A percentile compares a stretch with the other conserved stretches of the same genome.
These are phyloP conservation scores for Lathronympha strigana DNA, from an alignment of 2,888 invertebrate species.

Conservation along the genomic window DNA sequence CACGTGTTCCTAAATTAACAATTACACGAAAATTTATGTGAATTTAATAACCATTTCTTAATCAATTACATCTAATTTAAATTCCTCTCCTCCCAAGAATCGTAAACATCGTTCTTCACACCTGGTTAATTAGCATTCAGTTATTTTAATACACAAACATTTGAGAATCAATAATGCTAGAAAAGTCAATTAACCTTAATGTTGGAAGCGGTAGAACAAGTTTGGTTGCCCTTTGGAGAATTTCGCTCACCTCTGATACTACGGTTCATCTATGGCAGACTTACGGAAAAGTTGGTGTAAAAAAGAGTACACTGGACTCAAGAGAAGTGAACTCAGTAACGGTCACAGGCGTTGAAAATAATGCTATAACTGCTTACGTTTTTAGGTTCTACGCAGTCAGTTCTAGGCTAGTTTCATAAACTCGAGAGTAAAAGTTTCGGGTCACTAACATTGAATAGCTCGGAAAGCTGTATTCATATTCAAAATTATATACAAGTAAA, in stretches of 20 bases:
- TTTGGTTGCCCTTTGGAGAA: conserved; percentile 55
- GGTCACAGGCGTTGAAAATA: too few species aligned
- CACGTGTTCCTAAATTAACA: background rate
- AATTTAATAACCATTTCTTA: background rate
- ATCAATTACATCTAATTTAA: conserved; percentile 5
- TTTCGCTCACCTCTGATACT: conserved; percentile 43
- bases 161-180: conserved; percentile 62
- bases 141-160: conserved; percentile 57
- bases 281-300: too few species aligned
- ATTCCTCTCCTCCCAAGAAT: conserved; percentile 11
- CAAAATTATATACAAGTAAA: too few species aligned
- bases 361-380: too few species aligned
- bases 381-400: too few species aligned
- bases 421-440: too few species aligned
- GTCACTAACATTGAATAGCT: too few species aligned
- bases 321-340: too few species aligned
- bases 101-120: conserved; percentile 22
- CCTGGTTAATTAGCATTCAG: conserved; percentile 48
- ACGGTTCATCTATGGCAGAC: too few species aligned
- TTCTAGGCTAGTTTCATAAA: too few species aligned
- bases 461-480: too few species aligned
- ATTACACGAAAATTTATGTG: background rate
- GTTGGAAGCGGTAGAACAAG: conserved; percentile 46
- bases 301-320: too few species aligned
- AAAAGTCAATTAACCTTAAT: conserved; percentile 72